Conservation (phyloP, 1,140 invertebrate species). For the Watersipora subatra region DNA sequence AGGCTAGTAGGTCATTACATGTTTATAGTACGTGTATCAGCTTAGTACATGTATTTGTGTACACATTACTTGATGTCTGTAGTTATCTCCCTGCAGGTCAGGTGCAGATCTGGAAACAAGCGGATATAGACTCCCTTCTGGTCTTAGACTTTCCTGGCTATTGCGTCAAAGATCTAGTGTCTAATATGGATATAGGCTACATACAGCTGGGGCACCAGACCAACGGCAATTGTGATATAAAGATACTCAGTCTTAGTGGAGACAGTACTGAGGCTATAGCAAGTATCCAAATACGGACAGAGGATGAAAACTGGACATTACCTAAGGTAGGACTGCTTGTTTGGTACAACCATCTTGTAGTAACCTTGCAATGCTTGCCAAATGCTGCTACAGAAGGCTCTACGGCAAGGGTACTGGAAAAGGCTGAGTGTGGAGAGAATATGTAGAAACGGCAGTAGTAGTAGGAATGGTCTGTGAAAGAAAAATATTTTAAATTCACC, state of each 20-base stretch:
- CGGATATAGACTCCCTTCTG: neutral
- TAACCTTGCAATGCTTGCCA: no score
- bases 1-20: no score
- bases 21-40: no score
- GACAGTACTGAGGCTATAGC: neutral
- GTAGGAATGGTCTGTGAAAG: no score
- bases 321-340: neutral
- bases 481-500: no score
- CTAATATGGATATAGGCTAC: neutral
- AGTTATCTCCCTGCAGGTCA: neutral
- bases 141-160: neutral
- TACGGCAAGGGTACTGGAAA: no score
- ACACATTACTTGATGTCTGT: no score
- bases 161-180: neutral
- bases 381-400: no score
- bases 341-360: no score
- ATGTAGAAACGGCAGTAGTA: no score
- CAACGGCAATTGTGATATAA: neutral
- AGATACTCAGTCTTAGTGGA: neutral
- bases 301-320: neutral
- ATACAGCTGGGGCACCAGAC: neutral
- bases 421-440: no score
- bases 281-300: neutral
- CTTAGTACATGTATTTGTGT: no score
- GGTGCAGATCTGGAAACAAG: neutral